phyloP scores from a whole-genome alignment of 2,888 invertebrate genomes.

The Germaria angustata region DNA sequence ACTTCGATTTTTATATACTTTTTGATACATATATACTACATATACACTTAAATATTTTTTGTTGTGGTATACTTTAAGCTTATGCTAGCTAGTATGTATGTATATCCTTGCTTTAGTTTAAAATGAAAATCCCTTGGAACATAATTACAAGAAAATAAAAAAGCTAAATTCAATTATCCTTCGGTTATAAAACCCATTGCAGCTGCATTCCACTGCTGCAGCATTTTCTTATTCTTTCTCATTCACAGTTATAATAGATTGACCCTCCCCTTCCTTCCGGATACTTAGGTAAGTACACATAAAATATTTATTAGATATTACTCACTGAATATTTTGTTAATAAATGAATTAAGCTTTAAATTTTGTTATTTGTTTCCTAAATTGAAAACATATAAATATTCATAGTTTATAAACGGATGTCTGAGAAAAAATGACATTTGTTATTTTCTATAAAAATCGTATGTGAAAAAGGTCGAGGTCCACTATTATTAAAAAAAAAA shows the following conservation, averaged over 20 bases:
- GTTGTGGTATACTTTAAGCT: constrained; percentile 58
- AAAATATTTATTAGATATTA: constrained; percentile 17
- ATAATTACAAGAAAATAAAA: constrained; percentile 46
- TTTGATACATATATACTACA: constrained; percentile 31
- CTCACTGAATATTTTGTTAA: constrained; percentile 32
- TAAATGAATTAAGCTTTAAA: constrained; percentile 66
- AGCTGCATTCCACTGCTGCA: constrained; percentile 38
- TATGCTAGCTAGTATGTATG: constrained; percentile 50
- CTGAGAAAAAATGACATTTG: constrained; percentile 52
- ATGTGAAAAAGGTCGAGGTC: constrained; percentile 79
- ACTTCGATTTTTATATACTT: constrained; percentile 79
- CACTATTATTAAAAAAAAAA: constrained; percentile 77
- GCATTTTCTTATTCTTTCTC: constrained; percentile 38
- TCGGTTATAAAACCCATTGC: constrained; percentile 32
- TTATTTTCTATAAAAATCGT: constrained; percentile 69
- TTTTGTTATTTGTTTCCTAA: constrained; percentile 56
- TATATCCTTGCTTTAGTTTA: constrained; percentile 53
- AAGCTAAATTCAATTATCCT: constrained; percentile 66
- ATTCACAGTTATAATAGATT: constrained; percentile 56
- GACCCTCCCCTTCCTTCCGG: constrained; percentile 16
- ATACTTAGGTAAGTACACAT: constrained; percentile 44
- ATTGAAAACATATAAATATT: constrained; percentile 22
- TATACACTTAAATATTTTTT: constrained; percentile 15
- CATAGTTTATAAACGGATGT: constrained; percentile 46
- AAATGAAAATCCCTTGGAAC: constrained; percentile 29